A percentile compares a stretch with the other conserved stretches of the same genome.
These are phyloP conservation scores for Petrosia ficiformis DNA, from an alignment of 37 sponge, comb jelly and placozoan genomes.

Conservation along the genomic window DNA sequence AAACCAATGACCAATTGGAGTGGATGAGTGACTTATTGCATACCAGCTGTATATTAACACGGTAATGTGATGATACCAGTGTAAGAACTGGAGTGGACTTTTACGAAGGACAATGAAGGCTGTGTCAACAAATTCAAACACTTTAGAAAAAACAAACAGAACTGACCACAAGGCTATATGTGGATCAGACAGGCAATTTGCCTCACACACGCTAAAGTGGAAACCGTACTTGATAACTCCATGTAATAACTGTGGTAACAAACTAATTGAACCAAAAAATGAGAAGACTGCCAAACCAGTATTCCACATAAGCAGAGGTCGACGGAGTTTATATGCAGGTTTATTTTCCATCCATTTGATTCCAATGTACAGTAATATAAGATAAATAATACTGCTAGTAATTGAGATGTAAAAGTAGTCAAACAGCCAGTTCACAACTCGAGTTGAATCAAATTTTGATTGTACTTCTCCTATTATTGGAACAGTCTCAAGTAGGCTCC, in stretches of 20 bases:
- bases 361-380: conserved; percentile 33
- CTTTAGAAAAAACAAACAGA: background rate
- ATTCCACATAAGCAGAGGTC: conserved; percentile 56
- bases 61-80: background rate
- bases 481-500: too few relatives aligned
- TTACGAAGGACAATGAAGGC: background rate
- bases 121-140: background rate
- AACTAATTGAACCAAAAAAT: too few relatives aligned
- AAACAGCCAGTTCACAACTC: background rate
- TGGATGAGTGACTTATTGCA: background rate
- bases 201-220: too few relatives aligned
- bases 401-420: conserved; percentile 7
- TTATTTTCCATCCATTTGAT: conserved; percentile 42
- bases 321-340: conserved; percentile 8
- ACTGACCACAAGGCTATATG: background rate
- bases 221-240: too few relatives aligned
- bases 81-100: background rate
- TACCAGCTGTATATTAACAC: background rate
- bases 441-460: too few relatives aligned
- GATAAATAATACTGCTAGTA: conserved; percentile 16
- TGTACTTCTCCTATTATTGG: too few relatives aligned
- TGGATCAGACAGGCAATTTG: too few relatives aligned
- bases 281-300: conserved; percentile 43
- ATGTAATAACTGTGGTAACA: too few relatives aligned
- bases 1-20: background rate